Evolutionary conservation across 2,113 vertebrate genomes (phyloP).

Genomic region (Vulpes lagopus): DNA sequence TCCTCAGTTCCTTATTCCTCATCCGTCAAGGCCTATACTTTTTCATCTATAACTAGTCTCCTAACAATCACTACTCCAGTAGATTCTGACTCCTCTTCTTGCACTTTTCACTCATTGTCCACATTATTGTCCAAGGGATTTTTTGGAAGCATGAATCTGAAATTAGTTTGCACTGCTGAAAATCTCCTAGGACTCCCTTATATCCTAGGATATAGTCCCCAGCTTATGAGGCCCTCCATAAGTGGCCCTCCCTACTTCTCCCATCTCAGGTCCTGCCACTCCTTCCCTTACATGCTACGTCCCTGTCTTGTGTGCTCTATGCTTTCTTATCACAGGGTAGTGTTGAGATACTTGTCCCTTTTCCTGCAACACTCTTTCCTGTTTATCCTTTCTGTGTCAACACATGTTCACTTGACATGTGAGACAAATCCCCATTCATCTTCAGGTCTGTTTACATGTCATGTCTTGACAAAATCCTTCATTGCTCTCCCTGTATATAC

Average conservation of each 20-base stretch:
- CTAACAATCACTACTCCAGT: neutral
- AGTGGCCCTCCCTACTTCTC: neutral
- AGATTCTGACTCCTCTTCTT: neutral
- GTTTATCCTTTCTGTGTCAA: neutral
- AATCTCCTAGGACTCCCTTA: neutral
- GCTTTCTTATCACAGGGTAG: neutral
- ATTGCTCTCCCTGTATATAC: neutral
- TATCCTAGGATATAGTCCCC: neutral
- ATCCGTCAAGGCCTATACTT: neutral
- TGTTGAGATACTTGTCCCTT: neutral
- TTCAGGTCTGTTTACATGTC: neutral
- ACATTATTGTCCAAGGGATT: neutral
- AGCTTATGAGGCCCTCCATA: neutral
- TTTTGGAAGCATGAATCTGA: neutral
- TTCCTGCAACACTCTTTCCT: neutral
- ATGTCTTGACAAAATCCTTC: neutral
- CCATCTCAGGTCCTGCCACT: neutral
- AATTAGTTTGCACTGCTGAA: neutral
- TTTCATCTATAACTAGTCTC: neutral
- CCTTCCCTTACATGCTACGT: neutral
- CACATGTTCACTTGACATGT: neutral
- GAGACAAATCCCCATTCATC: neutral
- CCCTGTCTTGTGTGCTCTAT: neutral
- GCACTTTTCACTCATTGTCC: neutral
- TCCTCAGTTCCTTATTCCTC: neutral